phyloP scores from a whole-genome alignment of 2,888 invertebrate genomes.

The Patella depressa region DNA sequence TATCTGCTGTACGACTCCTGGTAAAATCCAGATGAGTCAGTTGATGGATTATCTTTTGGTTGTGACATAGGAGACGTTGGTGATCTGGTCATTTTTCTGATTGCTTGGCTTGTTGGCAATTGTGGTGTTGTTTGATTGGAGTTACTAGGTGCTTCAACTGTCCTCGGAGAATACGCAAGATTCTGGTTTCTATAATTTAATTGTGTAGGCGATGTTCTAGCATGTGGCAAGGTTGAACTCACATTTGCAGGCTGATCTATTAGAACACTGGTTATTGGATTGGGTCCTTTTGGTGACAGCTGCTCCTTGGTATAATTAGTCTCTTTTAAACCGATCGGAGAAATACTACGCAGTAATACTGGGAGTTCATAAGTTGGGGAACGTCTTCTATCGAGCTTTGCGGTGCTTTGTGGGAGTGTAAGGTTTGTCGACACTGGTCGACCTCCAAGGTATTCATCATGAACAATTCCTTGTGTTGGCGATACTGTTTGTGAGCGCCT shows the following conservation, averaged over 20 bases:
- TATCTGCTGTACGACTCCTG: conserved; percentile 1
- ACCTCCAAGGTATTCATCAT: not conserved
- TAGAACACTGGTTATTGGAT: not conserved
- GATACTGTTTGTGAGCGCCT: not conserved
- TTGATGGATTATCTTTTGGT: not conserved
- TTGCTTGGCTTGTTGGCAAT: not conserved
- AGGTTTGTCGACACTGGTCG: not conserved
- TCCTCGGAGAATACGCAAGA: not conserved
- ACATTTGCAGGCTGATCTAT: not conserved
- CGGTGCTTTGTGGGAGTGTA: not conserved
- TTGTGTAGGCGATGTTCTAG: not conserved
- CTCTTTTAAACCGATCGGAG: not conserved
- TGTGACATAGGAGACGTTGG: not conserved
- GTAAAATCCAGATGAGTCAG: not conserved
- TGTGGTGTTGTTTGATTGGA: not conserved
- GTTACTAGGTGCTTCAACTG: not conserved
- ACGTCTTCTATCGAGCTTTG: not conserved
- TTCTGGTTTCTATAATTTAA: not conserved
- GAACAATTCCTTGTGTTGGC: not conserved
- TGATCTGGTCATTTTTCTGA: not conserved
- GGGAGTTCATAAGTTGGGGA: not conserved
- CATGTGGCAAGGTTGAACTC: not conserved
- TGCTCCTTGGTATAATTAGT: not conserved
- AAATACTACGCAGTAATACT: not conserved
- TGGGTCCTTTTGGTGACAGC: not conserved